phyloP scores from a whole-genome alignment of 37 sponge, comb jelly and placozoan species.

The Oscarella lobularis region DNA sequence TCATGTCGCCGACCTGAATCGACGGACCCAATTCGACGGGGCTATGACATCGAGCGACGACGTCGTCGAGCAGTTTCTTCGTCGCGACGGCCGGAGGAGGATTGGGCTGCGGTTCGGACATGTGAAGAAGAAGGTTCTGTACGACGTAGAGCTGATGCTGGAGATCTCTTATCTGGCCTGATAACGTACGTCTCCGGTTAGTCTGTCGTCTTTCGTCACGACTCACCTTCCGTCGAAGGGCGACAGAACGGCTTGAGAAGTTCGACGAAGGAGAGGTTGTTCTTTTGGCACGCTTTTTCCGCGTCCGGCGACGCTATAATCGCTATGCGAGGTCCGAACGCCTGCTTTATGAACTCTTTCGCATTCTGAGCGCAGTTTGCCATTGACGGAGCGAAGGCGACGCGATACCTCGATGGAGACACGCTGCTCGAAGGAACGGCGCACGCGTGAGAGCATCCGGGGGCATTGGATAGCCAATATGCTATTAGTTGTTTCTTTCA shows the following conservation, averaged over 20 bases:
- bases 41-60: constrained; percentile 8
- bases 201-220: constrained; percentile 15
- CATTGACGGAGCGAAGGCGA: too few relatives aligned
- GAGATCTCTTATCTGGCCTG: constrained; percentile 45
- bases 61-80: constrained; percentile 20
- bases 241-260: constrained; percentile 70
- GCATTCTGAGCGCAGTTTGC: constrained; percentile 16
- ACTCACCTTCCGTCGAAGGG: constrained; percentile 34
- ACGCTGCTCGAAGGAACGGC: too few relatives aligned
- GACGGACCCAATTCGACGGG: background rate
- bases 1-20: background rate
- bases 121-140: constrained; percentile 20
- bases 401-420: too few relatives aligned
- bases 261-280: constrained; percentile 65
- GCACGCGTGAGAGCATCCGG: too few relatives aligned
- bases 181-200: background rate
- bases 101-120: constrained; percentile 43
- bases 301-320: constrained; percentile 52
- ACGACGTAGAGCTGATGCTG: constrained; percentile 42
- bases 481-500: too few relatives aligned
- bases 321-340: constrained; percentile 67
- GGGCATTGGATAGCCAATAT: too few relatives aligned
- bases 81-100: constrained; percentile 15
- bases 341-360: constrained; percentile 28
- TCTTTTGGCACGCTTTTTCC: constrained; percentile 45